Evolutionary conservation across 1,140 invertebrate species (phyloP).

Genomic region (Adoxophyes honmai): DNA sequence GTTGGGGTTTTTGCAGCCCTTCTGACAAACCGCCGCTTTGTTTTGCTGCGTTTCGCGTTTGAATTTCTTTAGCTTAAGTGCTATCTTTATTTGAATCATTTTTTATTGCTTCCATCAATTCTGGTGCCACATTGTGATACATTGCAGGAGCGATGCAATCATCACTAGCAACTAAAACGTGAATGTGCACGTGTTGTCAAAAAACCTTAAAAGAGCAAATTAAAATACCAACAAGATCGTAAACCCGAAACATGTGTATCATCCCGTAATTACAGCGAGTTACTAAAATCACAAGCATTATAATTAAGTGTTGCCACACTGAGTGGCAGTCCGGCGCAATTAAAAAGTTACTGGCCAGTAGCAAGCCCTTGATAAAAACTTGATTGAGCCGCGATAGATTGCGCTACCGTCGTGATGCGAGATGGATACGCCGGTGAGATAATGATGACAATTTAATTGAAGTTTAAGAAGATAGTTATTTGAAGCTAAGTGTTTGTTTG

Average conservation of each 20-base stretch:
- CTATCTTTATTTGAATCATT: constrained; percentile 13
- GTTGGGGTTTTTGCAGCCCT: constrained; percentile 53
- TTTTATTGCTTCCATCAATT: constrained; percentile 12
- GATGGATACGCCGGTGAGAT: not conserved
- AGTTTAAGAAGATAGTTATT: too few relatives aligned
- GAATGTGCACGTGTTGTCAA: too few relatives aligned
- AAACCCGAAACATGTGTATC: constrained; percentile 3
- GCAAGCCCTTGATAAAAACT: constrained; percentile 8
- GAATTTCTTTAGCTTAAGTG: constrained; percentile 10
- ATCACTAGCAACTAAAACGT: too few relatives aligned
- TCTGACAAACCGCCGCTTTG: constrained; percentile 39
- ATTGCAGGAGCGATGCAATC: too few relatives aligned
- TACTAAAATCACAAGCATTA: constrained; percentile 10
- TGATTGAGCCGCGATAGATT: not conserved
- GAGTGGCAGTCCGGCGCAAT: not conserved
- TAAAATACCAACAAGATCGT: not conserved
- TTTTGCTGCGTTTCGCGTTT: constrained; percentile 19
- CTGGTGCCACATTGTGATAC: too few relatives aligned
- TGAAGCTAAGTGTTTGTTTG: too few relatives aligned
- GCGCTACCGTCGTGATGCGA: not conserved
- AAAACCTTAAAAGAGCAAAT: too few relatives aligned
- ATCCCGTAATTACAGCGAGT: not conserved
- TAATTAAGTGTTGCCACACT: constrained; percentile 3
- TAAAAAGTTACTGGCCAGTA: not conserved
- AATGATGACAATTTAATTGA: not conserved